Conservation (phyloP, 2,113 vertebrate genomes). For the Trachemys scripta region DNA sequence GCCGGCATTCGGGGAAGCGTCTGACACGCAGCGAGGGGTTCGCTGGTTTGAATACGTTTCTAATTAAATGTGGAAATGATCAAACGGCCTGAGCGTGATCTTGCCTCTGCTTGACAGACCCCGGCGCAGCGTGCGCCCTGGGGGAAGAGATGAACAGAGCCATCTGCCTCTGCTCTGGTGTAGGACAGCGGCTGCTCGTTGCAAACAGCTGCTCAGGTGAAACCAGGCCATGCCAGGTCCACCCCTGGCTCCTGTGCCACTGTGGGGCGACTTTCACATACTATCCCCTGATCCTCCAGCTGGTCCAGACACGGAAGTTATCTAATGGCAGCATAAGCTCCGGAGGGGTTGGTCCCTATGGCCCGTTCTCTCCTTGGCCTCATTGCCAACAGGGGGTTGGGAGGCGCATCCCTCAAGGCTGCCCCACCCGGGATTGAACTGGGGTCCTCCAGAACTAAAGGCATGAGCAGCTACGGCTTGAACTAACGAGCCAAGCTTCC, state of each 20-base stretch:
- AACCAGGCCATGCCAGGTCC: background rate
- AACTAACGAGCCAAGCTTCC: background rate
- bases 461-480: background rate
- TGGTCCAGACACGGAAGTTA: background rate
- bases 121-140: background rate
- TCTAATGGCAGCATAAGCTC: background rate
- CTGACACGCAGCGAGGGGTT: rapidly evolving
- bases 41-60: slow-evolving; percentile 33
- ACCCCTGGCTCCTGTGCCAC: background rate
- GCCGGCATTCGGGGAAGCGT: background rate
- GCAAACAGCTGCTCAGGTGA: background rate
- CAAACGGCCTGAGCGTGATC: rapidly evolving
- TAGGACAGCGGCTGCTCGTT: background rate
- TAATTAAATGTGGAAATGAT: slow-evolving; percentile 72
- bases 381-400: too few relatives aligned
- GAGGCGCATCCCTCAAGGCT: background rate
- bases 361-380: background rate
- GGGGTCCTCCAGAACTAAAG: background rate
- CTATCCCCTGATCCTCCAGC: too few relatives aligned
- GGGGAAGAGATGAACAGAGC: background rate
- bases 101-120: background rate
- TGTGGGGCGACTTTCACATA: background rate
- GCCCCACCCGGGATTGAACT: too few relatives aligned
- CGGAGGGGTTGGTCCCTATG: background rate
- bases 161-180: background rate